Evolutionary conservation across 1,140 invertebrate species (phyloP), one percentile per base, ranked within the genome.

Genomic region (Papilio glaucus): DNA sequence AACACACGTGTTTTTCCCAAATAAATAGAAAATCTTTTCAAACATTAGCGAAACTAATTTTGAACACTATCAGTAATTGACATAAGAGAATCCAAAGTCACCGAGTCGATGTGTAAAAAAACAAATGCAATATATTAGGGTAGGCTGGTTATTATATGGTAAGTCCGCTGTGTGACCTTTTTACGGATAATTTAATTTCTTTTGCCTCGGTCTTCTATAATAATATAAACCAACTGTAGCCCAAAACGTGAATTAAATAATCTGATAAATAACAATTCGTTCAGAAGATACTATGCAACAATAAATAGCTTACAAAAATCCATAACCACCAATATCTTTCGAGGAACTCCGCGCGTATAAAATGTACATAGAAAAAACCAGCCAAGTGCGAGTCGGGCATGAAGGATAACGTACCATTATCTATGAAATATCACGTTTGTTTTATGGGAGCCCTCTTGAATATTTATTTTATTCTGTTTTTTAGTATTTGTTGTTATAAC

Each of bases 71-170:
- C 18, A 53, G 8, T 53, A 53, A 53, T 53, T 53, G 24, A 53
- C 49, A 53, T 53, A 41, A 53, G 49, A 8, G 49, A 53, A 24
- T 53, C 8, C 7, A 21, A 53, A 53, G 49, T 18, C 2, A 33
- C 29, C 29, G 9, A 53, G 9, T 53, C 49, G 18, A 53, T 53
- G 49, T 41, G 10, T 53, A 53, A 49, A n/a, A n/a, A 53, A 18
- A 53, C 49, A 53, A 53, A 24, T 21, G 21, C 4, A 24, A 53
- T 53, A 53, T 24, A 53, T 53, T 53, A 53, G 21, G 49, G 49
- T 53, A 18, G 49, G 9, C 49, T 18, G 18, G 18, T 9, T 53
- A 53, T n/a, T 53, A 24, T 53, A n/a, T 21, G 49, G 49, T 8
- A 49, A 21, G 15, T 24, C 49, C 18, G 49, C 18, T 24, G 18